These are phyloP conservation scores for Rhyacichthys aspro DNA, from an alignment of 2,797 vertebrate species.

Conservation along the genomic window DNA sequence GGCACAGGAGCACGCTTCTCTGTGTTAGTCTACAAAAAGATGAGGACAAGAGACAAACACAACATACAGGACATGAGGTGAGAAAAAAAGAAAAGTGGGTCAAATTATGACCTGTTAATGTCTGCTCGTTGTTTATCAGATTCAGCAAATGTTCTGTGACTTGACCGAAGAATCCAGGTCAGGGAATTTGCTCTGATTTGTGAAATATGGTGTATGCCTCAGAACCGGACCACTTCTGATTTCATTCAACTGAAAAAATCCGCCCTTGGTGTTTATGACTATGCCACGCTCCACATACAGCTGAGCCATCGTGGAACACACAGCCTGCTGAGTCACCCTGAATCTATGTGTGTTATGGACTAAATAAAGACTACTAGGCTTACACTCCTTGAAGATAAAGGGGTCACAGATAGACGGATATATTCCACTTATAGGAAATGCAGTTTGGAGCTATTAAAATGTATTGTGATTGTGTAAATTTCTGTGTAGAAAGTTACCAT, in stretches of 20 bases:
- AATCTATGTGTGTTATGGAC: slow-evolving; percentile 14
- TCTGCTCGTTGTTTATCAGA: not conserved
- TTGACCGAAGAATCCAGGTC: slow-evolving; percentile 30
- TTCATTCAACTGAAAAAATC: slow-evolving; percentile 22
- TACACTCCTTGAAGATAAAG: slow-evolving; percentile 45
- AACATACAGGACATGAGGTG: not conserved
- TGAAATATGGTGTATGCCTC: not conserved
- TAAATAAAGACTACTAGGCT: slow-evolving; percentile 27
- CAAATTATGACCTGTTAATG: not conserved
- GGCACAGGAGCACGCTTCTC: slow-evolving; percentile 85
- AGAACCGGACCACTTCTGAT: slow-evolving; percentile 5
- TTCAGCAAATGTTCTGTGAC: slow-evolving; percentile 9
- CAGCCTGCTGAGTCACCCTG: slow-evolving; percentile 37
- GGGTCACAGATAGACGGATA: slow-evolving; percentile 29
- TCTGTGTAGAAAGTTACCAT: too few relatives aligned
- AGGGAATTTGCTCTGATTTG: not conserved
- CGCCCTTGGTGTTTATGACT: slow-evolving; percentile 1
- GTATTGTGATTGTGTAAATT: too few relatives aligned
- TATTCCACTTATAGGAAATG: too few relatives aligned
- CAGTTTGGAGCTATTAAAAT: too few relatives aligned
- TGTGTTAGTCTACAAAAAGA: slow-evolving; percentile 48
- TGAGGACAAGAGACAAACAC: not conserved
- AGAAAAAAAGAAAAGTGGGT: slow-evolving; percentile 3
- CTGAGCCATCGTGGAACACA: slow-evolving; percentile 29
- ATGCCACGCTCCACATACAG: slow-evolving; percentile 39